Evolutionary conservation across 2,888 invertebrate genomes (phyloP).

Genomic region (Chymomyza caudatula): DNA sequence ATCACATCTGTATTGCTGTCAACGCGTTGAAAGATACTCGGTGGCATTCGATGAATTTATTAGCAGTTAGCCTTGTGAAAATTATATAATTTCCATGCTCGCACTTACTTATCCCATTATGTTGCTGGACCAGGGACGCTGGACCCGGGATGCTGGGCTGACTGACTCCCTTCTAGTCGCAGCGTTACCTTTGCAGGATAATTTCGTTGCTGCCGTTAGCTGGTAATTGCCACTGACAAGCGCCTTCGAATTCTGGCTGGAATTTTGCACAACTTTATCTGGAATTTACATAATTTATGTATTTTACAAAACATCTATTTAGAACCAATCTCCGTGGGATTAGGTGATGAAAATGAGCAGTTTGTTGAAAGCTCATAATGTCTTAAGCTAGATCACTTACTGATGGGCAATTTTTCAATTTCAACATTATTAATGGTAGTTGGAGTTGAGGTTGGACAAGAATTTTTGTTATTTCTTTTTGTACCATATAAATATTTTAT

Average conservation of each 20-base stretch:
- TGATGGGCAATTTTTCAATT: no score
- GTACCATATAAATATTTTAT: no score
- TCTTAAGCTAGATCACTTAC: slow-evolving; percentile 41
- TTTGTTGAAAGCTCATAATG: slow-evolving; percentile 41
- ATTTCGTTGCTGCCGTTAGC: slow-evolving; percentile 64
- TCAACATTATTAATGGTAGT: no score
- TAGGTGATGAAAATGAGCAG: slow-evolving; percentile 50
- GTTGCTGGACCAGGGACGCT: neutral
- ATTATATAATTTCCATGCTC: neutral
- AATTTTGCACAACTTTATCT: slow-evolving; percentile 61
- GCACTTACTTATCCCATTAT: neutral
- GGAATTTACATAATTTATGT: slow-evolving; percentile 70
- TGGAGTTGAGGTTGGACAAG: no score
- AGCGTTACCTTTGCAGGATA: slow-evolving; percentile 20
- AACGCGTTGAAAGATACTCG: slow-evolving; percentile 39
- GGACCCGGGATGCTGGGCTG: neutral
- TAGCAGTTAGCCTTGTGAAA: slow-evolving; percentile 20
- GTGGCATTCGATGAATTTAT: slow-evolving; percentile 59
- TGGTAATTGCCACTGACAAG: slow-evolving; percentile 32
- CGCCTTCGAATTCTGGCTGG: slow-evolving; percentile 30
- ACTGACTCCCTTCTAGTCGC: neutral
- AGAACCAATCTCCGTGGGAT: slow-evolving; percentile 28
- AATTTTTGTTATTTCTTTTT: no score
- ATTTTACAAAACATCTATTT: slow-evolving; percentile 23
- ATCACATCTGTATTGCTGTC: slow-evolving; percentile 55